These are phyloP conservation scores for Drosophila demipolita DNA, from an alignment of 2,888 invertebrate genomes.

Conservation along the genomic window DNA sequence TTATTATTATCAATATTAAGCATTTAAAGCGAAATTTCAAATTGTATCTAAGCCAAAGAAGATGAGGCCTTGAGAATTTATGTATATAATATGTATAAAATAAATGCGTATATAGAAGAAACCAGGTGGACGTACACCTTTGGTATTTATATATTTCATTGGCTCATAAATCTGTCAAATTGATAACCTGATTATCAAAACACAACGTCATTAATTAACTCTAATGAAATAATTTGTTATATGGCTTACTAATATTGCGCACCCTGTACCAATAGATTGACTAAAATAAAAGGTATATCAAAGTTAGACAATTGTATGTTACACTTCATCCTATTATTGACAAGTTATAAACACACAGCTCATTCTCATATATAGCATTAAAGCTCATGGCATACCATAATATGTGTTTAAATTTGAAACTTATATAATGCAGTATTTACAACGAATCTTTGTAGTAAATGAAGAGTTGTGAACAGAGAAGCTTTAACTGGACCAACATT, in stretches of 20 bases:
- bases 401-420: not conserved
- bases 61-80: not conserved
- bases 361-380: not conserved
- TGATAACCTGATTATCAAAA: slow-evolving; percentile 40
- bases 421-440: not conserved
- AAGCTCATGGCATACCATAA: not conserved
- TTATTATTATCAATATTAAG: not conserved
- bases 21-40: not conserved
- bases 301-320: not conserved
- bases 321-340: not conserved
- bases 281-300: not conserved
- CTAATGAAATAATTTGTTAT: slow-evolving; percentile 14
- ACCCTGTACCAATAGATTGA: not conserved
- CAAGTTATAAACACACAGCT: not conserved
- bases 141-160: not conserved
- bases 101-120: not conserved
- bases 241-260: slow-evolving; percentile 3
- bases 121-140: slow-evolving; percentile 2
- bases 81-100: not conserved
- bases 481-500: not conserved
- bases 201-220: slow-evolving; percentile 14
- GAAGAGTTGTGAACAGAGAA: not conserved
- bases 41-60: not conserved
- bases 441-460: not conserved
- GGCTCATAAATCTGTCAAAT: slow-evolving; percentile 43